Conservation (phyloP, 2,113 vertebrate species). For the Brevimyrus niger region DNA sequence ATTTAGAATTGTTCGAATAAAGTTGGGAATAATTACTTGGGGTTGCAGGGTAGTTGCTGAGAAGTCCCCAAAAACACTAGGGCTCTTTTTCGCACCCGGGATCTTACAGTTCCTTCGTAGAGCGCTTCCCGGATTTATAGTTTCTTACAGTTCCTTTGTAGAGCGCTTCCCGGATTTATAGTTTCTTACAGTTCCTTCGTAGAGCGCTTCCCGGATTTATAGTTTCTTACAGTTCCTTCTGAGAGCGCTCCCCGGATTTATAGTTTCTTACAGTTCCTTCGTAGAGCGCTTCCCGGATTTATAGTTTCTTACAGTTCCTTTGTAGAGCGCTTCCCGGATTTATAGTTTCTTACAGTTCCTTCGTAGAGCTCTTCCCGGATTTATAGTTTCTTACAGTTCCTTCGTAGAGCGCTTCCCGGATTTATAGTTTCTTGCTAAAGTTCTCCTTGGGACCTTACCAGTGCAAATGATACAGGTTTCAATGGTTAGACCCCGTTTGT, state of each 20-base stretch:
- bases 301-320: not conserved
- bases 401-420: not conserved
- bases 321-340: no score
- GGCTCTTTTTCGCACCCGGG: not conserved
- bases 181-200: no score
- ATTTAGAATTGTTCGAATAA: no score
- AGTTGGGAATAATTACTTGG: no score
- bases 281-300: no score
- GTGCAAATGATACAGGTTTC: not conserved
- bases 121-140: not conserved
- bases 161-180: not conserved
- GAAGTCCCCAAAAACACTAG: not conserved
- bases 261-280: not conserved
- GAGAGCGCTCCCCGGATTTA: not conserved
- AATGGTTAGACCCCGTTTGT: not conserved
- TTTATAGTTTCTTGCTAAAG: not conserved
- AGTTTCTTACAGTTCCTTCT: no score
- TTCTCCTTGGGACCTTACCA: not conserved
- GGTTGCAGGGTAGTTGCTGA: no score
- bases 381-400: not conserved
- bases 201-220: not conserved
- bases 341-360: not conserved
- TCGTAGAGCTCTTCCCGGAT: not conserved
- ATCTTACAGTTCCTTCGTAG: not conserved
- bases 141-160: no score